Percentiles rank a stretch among this genome's conserved stretches.
Conservation (phyloP, 2,797 vertebrate species). For the Chloroceryle inda region DNA sequence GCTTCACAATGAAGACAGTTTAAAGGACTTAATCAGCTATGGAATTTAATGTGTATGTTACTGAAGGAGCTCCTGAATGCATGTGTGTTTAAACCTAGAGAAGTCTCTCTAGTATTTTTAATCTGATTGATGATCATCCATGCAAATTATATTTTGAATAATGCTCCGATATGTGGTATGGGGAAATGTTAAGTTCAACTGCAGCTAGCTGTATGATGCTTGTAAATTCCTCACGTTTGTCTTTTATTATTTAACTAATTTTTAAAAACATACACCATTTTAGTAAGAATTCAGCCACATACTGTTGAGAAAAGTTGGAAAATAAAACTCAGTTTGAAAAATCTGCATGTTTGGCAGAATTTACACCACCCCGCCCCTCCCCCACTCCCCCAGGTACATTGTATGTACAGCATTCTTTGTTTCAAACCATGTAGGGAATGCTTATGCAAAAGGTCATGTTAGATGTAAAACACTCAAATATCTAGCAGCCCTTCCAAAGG, state of each 20-base stretch:
- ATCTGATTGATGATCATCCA: not conserved
- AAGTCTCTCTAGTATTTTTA: not conserved
- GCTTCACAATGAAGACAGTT: not conserved
- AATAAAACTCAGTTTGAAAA: not conserved
- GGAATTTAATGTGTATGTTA: not conserved
- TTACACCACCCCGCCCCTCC: not conserved
- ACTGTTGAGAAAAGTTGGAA: not conserved
- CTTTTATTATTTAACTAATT: not conserved
- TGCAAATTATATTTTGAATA: not conserved
- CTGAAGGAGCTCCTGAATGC: not conserved
- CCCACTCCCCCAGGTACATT: not conserved
- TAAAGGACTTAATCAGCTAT: not conserved
- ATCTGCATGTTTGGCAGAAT: not conserved
- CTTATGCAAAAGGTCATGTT: not conserved
- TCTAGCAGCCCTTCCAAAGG: not conserved
- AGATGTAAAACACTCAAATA: not conserved
- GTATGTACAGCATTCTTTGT: not conserved
- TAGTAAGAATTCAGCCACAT: not conserved
- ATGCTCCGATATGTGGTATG: not conserved
- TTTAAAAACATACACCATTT: not conserved
- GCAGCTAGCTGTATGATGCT: not conserved
- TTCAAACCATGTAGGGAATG: not conserved
- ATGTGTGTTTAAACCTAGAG: not conserved
- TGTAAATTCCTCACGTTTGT: not conserved
- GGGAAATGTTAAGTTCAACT: not conserved